Evolutionary conservation across 2,113 vertebrate genomes (phyloP), one percentile per base, ranked within the genome.

Genomic region (Corapipo altera): DNA sequence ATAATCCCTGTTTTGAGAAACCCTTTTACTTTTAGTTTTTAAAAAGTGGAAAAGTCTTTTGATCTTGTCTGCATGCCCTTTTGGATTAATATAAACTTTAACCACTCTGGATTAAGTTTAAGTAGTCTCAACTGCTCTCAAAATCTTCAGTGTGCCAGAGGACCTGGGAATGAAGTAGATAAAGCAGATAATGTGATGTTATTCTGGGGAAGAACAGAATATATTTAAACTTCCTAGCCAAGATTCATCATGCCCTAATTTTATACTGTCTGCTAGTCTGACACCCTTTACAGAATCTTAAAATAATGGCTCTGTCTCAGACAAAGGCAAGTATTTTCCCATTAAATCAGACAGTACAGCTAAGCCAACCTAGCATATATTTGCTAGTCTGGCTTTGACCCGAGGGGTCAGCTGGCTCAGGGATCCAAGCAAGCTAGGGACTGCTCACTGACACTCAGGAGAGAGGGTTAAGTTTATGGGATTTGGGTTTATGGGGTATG

Each of bases 321-420:
- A 78, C 59, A 71, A 90, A 89, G 54, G 71, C 77, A 85, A 84
- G 46, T 73, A 64, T 91, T 97, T 96, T 96, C 79, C 83, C 76
- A 77, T 88, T 95, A 67, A 93, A 92, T 88, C 91, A 95, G 82
- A 70, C 75, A 51, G 64, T 59, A 51, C 72, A 89, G 23, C 78
- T 72, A 67, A 87, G 88, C 78, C 90, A 93, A 52, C 41, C 44
- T 75, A 69, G 73, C 77, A 94, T 83, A 66, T 84, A 77, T 15
- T 91, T 91, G 71, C 49, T 91, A 74, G 49, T 93, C 73, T 94
- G 87, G 70, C 87, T 93, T 67, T 91, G 55, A 92, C 72, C 28
- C 2, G 10, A 58, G 46, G 46, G 41, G 37, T 93, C 46, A 59
- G 43, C 75, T 88, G 67, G 14, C 79, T 91, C 79, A 32, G 72